These are phyloP conservation scores for Pteropus alecto DNA, from an alignment of 2,113 vertebrate genomes.

Conservation along the genomic window DNA sequence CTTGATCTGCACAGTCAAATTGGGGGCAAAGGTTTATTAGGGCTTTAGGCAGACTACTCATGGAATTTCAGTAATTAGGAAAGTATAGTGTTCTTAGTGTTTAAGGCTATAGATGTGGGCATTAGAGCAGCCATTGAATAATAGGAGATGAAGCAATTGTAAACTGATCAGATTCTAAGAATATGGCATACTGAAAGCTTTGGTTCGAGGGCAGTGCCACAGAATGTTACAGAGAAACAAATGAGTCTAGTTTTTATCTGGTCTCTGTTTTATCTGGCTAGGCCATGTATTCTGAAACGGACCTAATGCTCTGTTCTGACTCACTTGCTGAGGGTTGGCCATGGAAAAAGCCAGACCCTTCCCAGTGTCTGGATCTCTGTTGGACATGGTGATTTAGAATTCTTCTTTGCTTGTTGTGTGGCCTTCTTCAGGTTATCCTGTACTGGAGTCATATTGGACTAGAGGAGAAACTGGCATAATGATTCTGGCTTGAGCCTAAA, in stretches of 20 bases:
- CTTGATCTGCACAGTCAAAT: background rate
- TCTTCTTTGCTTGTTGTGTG: background rate
- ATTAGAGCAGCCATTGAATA: background rate
- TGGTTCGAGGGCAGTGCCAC: background rate
- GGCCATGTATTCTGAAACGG: background rate
- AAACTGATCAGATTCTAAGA: constrained; percentile 29
- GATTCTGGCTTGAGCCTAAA: background rate
- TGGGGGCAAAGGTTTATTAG: constrained; percentile 29
- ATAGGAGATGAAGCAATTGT: background rate
- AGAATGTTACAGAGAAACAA: constrained; percentile 15
- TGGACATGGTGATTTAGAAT: background rate
- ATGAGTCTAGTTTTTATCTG: background rate
- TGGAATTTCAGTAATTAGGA: constrained; percentile 15
- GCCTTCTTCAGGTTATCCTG: background rate
- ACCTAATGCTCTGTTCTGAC: background rate
- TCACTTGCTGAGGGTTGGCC: background rate
- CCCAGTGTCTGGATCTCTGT: background rate
- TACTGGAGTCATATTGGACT: background rate
- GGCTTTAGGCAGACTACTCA: background rate
- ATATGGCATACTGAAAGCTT: background rate
- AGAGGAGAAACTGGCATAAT: background rate
- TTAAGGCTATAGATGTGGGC: background rate
- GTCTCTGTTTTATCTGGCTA: background rate
- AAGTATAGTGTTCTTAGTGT: background rate
- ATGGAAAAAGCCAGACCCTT: background rate